phyloP scores from a whole-genome alignment of 2,113 vertebrate genomes.

The Elephas maximus region DNA sequence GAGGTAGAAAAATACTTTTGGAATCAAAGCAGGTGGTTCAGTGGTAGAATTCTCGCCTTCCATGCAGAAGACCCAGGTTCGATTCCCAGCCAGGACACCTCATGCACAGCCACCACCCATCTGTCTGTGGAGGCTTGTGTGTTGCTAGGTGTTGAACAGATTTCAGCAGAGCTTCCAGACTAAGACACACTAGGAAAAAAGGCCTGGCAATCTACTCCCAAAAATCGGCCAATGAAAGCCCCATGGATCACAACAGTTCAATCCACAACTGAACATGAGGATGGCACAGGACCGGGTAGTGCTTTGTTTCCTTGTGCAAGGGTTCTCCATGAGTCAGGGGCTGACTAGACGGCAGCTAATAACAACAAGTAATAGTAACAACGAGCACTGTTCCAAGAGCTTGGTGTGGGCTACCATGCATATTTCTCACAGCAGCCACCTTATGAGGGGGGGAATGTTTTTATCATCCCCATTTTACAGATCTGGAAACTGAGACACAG shows the following conservation, averaged over 20 bases:
- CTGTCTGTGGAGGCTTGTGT: not conserved
- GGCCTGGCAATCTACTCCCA: not conserved
- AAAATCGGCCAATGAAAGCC: not conserved
- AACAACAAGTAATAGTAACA: too few species aligned
- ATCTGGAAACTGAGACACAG: not conserved
- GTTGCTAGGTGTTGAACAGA: not conserved
- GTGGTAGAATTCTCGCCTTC: not conserved
- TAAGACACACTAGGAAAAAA: not conserved
- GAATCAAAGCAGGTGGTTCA: not conserved
- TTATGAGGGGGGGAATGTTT: not conserved
- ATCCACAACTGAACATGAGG: not conserved
- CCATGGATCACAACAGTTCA: not conserved
- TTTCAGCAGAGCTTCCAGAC: not conserved
- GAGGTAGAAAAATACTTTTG: not conserved
- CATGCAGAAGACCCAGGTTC: not conserved
- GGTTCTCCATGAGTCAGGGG: not conserved
- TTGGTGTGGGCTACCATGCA: not conserved
- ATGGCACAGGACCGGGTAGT: not conserved
- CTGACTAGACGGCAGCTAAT: too few species aligned
- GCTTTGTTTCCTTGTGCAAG: not conserved
- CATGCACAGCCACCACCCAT: not conserved
- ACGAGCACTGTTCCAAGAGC: not conserved
- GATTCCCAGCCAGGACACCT: not conserved
- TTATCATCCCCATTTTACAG: not conserved
- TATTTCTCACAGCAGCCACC: not conserved